A percentile compares a stretch with the other conserved stretches of the same genome.
Evolutionary conservation across 2,113 vertebrate species (phyloP).

Genomic region (Capreolus pygargus): DNA sequence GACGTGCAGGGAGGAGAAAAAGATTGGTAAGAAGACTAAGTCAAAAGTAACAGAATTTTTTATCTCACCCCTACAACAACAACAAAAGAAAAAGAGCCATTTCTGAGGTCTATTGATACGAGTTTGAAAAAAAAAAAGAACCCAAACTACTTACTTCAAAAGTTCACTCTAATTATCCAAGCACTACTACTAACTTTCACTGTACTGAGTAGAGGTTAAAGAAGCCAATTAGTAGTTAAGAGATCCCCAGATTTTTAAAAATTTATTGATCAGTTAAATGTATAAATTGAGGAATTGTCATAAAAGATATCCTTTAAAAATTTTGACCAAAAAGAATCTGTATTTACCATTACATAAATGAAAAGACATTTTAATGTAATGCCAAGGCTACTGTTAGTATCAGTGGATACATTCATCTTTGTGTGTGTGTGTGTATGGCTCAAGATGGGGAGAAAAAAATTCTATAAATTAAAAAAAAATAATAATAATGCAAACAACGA

Average conservation of each 20-base stretch:
- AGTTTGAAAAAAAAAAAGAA: not conserved
- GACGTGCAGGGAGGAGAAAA: not conserved
- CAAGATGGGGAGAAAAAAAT: not conserved
- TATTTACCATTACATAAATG: not conserved
- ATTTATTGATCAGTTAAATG: not conserved
- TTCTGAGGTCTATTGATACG: not conserved
- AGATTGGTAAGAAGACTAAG: not conserved
- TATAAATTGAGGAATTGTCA: not conserved
- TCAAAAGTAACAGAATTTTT: not conserved
- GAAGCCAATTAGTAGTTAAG: not conserved
- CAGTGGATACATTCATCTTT: not conserved
- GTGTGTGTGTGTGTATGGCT: not conserved
- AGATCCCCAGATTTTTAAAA: not conserved
- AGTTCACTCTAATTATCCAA: not conserved
- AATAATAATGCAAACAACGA: not conserved
- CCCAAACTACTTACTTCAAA: not conserved
- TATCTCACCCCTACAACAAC: not conserved
- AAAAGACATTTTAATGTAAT: not conserved
- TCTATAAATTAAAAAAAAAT: not conserved
- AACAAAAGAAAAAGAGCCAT: not conserved
- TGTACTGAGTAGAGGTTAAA: not conserved
- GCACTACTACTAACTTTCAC: not conserved
- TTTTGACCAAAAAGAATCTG: not conserved
- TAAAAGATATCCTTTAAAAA: not conserved
- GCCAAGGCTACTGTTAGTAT: not conserved